Evolutionary conservation across 30 jellyfish, hydroid and myxozoan species (phyloP).

Genomic region (Aurelia sp.): DNA sequence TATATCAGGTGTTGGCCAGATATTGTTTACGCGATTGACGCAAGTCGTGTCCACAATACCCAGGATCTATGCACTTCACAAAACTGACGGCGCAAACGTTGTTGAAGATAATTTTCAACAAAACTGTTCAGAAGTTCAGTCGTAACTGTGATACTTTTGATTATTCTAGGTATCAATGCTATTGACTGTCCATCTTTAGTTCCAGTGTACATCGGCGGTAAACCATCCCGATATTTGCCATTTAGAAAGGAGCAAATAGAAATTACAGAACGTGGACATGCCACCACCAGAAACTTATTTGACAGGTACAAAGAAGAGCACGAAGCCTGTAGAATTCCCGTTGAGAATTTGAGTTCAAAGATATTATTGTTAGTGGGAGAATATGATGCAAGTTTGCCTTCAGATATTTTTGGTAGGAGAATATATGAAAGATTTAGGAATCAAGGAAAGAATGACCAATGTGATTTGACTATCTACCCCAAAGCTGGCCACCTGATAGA

Average conservation of each 20-base stretch:
- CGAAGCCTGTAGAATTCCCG: not conserved
- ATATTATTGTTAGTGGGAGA: conserved; percentile 19
- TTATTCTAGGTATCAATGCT: not conserved
- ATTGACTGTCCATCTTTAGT: not conserved
- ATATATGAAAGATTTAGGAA: not conserved
- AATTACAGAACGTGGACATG: not conserved
- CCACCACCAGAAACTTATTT: not conserved
- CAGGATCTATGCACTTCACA: too few species aligned
- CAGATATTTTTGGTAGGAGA: not conserved
- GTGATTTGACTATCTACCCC: conserved; percentile 30
- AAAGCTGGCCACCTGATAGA: conserved; percentile 73
- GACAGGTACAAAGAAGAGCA: not conserved
- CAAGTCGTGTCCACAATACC: too few species aligned
- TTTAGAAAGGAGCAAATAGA: not conserved
- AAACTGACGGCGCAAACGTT: too few species aligned
- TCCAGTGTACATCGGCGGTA: not conserved
- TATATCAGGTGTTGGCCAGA: too few species aligned
- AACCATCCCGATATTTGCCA: not conserved
- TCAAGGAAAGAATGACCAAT: not conserved
- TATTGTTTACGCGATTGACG: too few species aligned
- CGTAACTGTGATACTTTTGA: too few species aligned
- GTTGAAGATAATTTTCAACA: too few species aligned
- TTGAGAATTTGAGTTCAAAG: conserved; percentile 19
- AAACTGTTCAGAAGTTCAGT: too few species aligned
- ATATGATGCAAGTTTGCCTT: conserved; percentile 5